A percentile compares a stretch with the other conserved stretches of the same genome.
These are phyloP conservation scores for Triplophysa siluroides DNA, from an alignment of 2,113 vertebrate species.

Conservation along the genomic window DNA sequence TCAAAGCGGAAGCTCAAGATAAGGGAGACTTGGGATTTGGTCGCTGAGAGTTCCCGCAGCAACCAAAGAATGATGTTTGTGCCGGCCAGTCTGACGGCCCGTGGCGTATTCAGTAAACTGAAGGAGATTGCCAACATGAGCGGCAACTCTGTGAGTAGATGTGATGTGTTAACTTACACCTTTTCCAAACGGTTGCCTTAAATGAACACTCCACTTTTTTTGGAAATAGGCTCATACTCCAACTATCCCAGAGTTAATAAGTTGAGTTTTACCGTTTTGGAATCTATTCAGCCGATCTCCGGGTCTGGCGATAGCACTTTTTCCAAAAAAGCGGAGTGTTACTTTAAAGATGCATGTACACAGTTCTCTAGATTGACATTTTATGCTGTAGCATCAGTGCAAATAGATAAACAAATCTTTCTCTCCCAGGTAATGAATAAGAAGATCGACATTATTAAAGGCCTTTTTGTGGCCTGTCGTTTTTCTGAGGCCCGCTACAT, in stretches of 20 bases:
- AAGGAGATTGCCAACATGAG: conserved; percentile 84
- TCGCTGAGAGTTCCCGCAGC: conserved; percentile 87
- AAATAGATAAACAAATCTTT: conserved; percentile 7
- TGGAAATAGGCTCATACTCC: too few species aligned
- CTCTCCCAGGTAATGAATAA: conserved; percentile 83
- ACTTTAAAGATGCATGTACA: not conserved
- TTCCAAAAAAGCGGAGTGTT: too few species aligned
- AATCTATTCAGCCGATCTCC: too few species aligned
- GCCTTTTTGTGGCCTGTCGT: conserved; percentile 88
- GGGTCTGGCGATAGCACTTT: too few species aligned
- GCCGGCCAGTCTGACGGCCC: conserved; percentile 78
- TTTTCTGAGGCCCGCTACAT: conserved; percentile 88
- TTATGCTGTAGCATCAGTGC: not conserved
- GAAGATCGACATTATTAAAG: conserved; percentile 92
- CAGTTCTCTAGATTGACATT: not conserved
- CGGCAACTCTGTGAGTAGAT: conserved; percentile 78
- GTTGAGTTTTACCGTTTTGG: too few species aligned
- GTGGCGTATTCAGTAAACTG: conserved; percentile 81
- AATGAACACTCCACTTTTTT: too few species aligned
- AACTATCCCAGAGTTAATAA: too few species aligned
- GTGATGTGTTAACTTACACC: too few species aligned
- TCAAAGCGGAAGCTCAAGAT: conserved; percentile 84
- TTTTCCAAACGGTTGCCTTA: too few species aligned
- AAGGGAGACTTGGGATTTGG: conserved; percentile 86
- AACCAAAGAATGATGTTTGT: conserved; percentile 87